A percentile compares a stretch with the other conserved stretches of the same genome.
Conservation (phyloP, 2,888 invertebrate species). For the Drosophila cyrtoloma region DNA sequence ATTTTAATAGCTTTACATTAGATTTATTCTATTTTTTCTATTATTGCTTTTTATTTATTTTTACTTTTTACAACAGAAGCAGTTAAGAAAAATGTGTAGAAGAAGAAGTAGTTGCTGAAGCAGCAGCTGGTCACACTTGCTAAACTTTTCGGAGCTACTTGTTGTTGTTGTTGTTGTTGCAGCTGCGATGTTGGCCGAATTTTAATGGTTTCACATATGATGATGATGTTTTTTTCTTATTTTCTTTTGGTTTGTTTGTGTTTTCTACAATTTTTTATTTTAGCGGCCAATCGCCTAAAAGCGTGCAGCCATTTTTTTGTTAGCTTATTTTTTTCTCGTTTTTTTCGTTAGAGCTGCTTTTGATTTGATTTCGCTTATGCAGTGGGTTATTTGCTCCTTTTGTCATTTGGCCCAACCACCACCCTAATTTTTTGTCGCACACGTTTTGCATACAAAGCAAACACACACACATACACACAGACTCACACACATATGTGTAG, state of each 20-base stretch:
- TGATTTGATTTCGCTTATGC: constrained; percentile 64
- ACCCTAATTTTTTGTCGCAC: constrained; percentile 65
- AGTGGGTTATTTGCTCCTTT: constrained; percentile 43
- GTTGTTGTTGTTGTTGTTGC: constrained; percentile 19
- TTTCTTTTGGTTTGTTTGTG: constrained; percentile 12
- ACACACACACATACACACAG: constrained; percentile 20
- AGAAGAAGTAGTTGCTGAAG: background rate
- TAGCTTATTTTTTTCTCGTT: constrained; percentile 20
- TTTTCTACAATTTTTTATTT: constrained; percentile 34
- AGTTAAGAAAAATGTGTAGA: background rate
- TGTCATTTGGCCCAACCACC: constrained; percentile 64
- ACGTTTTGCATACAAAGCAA: constrained; percentile 70
- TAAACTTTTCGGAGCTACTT: background rate
- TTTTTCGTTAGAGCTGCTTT: constrained; percentile 48
- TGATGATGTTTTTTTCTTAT: constrained; percentile 24
- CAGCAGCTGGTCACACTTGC: constrained; percentile 11
- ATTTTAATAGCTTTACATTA: constrained; percentile 46
- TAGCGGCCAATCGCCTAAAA: constrained; percentile 71
- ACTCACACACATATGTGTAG: constrained; percentile 3
- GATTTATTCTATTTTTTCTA: constrained; percentile 10
- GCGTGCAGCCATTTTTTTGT: constrained; percentile 58
- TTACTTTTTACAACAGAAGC: background rate
- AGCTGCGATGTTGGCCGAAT: constrained; percentile 49
- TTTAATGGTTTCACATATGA: constrained; percentile 40
- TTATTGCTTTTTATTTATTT: background rate